Evolutionary conservation across 2,888 invertebrate species (phyloP).

Genomic region (Aphodius sticticus): DNA sequence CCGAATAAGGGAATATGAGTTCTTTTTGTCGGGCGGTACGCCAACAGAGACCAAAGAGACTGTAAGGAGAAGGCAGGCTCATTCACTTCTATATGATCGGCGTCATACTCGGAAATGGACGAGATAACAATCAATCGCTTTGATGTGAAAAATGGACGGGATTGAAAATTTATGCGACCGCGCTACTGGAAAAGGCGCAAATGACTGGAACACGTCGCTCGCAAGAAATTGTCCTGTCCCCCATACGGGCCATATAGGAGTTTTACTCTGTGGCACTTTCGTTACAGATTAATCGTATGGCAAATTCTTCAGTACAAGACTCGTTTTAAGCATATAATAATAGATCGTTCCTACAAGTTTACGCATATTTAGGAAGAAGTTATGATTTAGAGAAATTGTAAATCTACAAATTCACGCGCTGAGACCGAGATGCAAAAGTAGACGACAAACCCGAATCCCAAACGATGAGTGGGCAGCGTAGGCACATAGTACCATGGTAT

Average conservation of each 20-base stretch:
- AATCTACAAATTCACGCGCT: too few relatives aligned
- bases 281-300: not conserved
- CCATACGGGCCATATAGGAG: not conserved
- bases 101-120: constrained; percentile 4
- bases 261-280: not conserved
- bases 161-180: not conserved
- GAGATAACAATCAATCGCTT: constrained; percentile 4
- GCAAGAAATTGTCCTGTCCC: constrained; percentile 4
- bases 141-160: not conserved
- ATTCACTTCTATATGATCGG: constrained; percentile 4
- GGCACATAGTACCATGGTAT: too few relatives aligned
- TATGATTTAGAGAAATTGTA: too few relatives aligned
- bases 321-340: not conserved
- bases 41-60: not conserved
- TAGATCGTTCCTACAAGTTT: too few relatives aligned
- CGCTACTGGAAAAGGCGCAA: not conserved
- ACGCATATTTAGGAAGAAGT: too few relatives aligned
- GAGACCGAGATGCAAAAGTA: too few relatives aligned
- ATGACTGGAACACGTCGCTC: not conserved
- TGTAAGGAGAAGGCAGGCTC: not conserved
- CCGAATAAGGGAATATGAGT: not conserved
- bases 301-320: not conserved
- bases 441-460: too few relatives aligned
- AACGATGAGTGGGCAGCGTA: too few relatives aligned
- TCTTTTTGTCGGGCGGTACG: not conserved